phyloP scores from a whole-genome alignment of 2,113 vertebrate species.

The Nibea albiflora region DNA sequence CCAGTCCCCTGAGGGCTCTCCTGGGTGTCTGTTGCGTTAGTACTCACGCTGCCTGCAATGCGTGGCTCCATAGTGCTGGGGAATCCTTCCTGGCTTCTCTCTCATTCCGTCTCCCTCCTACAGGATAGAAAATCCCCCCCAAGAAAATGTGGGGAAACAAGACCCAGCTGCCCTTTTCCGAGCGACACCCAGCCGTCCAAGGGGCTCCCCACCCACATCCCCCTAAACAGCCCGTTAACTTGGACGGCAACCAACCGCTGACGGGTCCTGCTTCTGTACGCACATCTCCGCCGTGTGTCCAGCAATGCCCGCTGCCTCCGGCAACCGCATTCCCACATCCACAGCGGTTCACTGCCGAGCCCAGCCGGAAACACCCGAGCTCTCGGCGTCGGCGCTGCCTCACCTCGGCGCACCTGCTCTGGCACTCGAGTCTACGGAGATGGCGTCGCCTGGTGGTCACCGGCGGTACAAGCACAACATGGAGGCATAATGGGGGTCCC shows the following conservation, averaged over 20 bases:
- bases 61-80: constrained; percentile 77
- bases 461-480: neutral
- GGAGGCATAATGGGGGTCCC: neutral
- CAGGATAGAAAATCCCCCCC: constrained; percentile 51
- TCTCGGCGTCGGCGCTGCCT: constrained; percentile 17
- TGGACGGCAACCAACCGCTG: constrained; percentile 50
- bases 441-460: constrained; percentile 57
- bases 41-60: constrained; percentile 81
- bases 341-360: constrained; percentile 64
- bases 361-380: constrained; percentile 73
- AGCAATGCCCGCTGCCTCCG: constrained; percentile 73
- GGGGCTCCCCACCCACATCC: constrained; percentile 47
- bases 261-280: constrained; percentile 34
- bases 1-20: constrained; percentile 53
- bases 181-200: constrained; percentile 33
- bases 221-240: constrained; percentile 52
- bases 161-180: constrained; percentile 13
- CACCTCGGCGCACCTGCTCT: constrained; percentile 74
- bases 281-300: constrained; percentile 72
- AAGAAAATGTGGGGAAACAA: neutral
- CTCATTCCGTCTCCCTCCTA: constrained; percentile 42
- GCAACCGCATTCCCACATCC: constrained; percentile 80
- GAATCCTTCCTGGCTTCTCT: constrained; percentile 63
- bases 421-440: constrained; percentile 4
- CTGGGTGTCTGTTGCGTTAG: constrained; percentile 58